Conservation (phyloP, 2,113 vertebrate genomes). For the Cromileptes altivelis region DNA sequence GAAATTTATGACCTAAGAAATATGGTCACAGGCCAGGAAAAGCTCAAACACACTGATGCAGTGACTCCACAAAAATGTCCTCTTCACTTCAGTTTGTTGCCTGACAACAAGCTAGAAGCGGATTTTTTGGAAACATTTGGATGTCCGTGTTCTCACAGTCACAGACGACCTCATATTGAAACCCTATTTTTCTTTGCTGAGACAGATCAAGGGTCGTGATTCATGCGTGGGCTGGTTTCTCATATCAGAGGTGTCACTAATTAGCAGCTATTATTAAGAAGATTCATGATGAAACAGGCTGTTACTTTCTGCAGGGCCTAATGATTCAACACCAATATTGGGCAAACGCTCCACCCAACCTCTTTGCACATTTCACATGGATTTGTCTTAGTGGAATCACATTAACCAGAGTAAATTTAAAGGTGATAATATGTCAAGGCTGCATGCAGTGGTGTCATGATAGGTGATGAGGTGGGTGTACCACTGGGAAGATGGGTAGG, state of each 20-base stretch:
- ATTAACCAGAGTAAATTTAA: neutral
- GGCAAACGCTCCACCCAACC: neutral
- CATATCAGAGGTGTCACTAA: neutral
- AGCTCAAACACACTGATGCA: conserved; percentile 5
- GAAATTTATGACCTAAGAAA: conserved; percentile 38
- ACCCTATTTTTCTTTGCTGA: neutral
- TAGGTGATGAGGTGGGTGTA: too few relatives aligned
- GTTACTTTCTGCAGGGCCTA: neutral
- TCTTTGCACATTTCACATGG: neutral
- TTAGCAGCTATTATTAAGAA: neutral
- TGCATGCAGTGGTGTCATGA: too few relatives aligned
- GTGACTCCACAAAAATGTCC: conserved; percentile 24
- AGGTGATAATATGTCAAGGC: neutral
- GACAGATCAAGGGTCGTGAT: neutral
- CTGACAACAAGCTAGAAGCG: neutral
- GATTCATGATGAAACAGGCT: too few relatives aligned
- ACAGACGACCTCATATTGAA: neutral
- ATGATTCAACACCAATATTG: neutral
- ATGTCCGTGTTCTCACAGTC: neutral
- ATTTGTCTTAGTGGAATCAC: neutral
- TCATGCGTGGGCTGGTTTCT: neutral
- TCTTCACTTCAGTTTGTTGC: neutral
- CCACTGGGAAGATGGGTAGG: too few relatives aligned
- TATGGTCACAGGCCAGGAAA: conserved; percentile 11
- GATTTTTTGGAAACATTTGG: neutral